Conservation (phyloP, 92 coral and sea anemone species). For the Zoanthus sociatus region DNA sequence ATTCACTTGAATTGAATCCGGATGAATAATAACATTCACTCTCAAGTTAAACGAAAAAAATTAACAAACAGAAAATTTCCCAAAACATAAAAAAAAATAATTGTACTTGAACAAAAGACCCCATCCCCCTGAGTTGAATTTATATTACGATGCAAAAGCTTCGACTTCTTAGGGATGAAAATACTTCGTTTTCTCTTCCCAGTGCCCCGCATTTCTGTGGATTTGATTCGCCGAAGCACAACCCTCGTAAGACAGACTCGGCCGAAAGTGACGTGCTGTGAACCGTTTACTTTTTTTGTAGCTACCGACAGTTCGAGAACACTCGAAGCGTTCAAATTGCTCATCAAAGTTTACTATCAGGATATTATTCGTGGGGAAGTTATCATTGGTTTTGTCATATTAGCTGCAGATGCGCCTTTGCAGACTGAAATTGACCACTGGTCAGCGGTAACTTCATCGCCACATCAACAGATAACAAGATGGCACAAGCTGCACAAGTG, state of each 20-base stretch:
- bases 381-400: constrained; percentile 77
- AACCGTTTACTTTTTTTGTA: constrained; percentile 81
- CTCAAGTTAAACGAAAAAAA: too few species aligned
- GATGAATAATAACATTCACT: too few species aligned
- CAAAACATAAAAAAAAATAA: too few species aligned
- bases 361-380: constrained; percentile 78
- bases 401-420: constrained; percentile 77
- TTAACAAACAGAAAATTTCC: too few species aligned
- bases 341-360: constrained; percentile 71
- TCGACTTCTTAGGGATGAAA: too few species aligned
- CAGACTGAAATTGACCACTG: constrained; percentile 88
- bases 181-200: background rate
- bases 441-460: constrained; percentile 84
- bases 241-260: constrained; percentile 73
- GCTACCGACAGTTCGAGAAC: constrained; percentile 83
- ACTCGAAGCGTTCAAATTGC: constrained; percentile 81
- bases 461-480: constrained; percentile 81
- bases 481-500: constrained; percentile 85
- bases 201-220: constrained; percentile 81
- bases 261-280: constrained; percentile 58
- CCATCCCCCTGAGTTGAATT: too few species aligned
- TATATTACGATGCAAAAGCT: too few species aligned
- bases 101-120: too few species aligned
- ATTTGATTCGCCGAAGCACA: constrained; percentile 76
- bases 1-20: too few species aligned